Conservation (phyloP, 2,113 vertebrate species). For the Pluvialis apricaria region DNA sequence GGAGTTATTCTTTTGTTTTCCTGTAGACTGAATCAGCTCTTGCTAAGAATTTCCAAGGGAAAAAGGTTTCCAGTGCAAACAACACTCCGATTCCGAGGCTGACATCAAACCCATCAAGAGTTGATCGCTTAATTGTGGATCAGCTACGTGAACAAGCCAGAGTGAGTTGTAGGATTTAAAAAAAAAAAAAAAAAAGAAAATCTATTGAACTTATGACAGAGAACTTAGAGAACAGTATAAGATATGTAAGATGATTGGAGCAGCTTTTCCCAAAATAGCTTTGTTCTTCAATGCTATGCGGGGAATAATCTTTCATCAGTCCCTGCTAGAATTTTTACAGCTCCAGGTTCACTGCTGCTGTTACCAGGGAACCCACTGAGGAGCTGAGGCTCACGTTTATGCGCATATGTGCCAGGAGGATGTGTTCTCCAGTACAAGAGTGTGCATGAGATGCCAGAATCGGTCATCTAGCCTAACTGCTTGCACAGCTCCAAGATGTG, state of each 20-base stretch:
- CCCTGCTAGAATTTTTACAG: neutral
- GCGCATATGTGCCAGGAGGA: neutral
- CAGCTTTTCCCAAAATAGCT: slow-evolving; percentile 19
- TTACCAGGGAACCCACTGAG: neutral
- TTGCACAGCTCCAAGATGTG: neutral
- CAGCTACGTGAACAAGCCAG: slow-evolving; percentile 82
- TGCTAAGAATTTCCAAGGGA: slow-evolving; percentile 78
- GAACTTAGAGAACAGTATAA: neutral
- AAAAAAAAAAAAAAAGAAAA: neutral
- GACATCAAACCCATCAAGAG: slow-evolving; percentile 79
- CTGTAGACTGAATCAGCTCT: slow-evolving; percentile 80
- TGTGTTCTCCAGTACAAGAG: neutral
- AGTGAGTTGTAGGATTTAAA: slow-evolving; percentile 66
- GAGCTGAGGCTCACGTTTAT: neutral
- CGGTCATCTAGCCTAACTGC: neutral
- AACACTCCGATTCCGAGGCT: slow-evolving; percentile 77
- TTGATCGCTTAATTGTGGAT: slow-evolving; percentile 85
- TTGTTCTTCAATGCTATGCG: neutral
- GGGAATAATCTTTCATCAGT: neutral
- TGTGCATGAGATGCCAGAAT: accelerated
- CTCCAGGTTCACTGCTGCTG: neutral
- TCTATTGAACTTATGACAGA: neutral
- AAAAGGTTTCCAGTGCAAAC: slow-evolving; percentile 80
- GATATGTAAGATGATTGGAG: neutral
- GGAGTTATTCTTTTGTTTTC: slow-evolving; percentile 44